Evolutionary conservation across 2,888 invertebrate genomes (phyloP).

Genomic region (Cryptocheilus praepositus): DNA sequence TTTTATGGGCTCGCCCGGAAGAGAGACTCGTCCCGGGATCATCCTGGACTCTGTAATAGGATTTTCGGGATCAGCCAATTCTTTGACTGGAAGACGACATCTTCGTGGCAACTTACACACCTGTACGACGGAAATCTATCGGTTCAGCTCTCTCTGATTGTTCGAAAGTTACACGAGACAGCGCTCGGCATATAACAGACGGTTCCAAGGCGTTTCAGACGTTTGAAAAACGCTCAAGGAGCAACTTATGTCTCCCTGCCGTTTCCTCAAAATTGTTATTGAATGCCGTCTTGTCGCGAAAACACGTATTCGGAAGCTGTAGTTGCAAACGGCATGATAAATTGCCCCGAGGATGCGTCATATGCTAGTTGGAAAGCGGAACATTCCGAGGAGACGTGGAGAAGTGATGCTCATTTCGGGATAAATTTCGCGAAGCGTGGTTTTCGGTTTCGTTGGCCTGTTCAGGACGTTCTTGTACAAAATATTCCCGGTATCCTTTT

Average conservation of each 20-base stretch:
- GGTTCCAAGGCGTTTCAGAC: no score
- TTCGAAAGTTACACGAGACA: neutral
- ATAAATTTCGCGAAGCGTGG: slow-evolving; percentile 39
- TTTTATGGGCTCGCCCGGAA: slow-evolving; percentile 46
- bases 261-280: no score
- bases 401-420: slow-evolving; percentile 28
- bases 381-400: slow-evolving; percentile 14
- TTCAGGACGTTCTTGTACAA: slow-evolving; percentile 25
- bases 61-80: slow-evolving; percentile 45
- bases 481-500: neutral
- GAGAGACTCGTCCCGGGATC: slow-evolving; percentile 31
- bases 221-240: no score
- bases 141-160: neutral
- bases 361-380: slow-evolving; percentile 3
- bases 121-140: neutral
- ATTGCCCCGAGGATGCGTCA: slow-evolving; percentile 18
- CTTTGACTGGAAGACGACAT: slow-evolving; percentile 27
- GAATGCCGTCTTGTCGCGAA: neutral
- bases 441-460: slow-evolving; percentile 46
- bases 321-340: slow-evolving; percentile 13
- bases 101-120: slow-evolving; percentile 36
- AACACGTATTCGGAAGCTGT: neutral
- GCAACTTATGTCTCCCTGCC: no score
- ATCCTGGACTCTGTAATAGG: slow-evolving; percentile 48
- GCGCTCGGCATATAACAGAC: no score